Evolutionary conservation across 2,113 vertebrate species (phyloP).

Genomic region (Tiliqua scincoides): DNA sequence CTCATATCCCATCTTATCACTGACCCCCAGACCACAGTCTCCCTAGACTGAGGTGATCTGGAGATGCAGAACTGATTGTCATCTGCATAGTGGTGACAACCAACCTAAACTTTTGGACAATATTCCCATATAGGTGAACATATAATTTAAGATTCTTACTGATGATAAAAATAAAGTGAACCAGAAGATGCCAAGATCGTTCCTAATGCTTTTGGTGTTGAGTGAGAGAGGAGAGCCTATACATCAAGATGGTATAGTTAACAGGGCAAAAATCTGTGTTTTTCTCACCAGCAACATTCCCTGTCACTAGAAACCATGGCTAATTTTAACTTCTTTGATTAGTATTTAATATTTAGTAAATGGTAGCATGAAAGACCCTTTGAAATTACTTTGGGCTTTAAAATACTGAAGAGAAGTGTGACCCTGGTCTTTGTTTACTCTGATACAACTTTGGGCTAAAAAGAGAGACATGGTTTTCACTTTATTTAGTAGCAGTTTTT

Average conservation of each 20-base stretch:
- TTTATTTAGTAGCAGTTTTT: too few relatives aligned
- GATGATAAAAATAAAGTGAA: neutral
- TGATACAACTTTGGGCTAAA: neutral
- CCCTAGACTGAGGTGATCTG: too few relatives aligned
- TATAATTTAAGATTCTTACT: neutral
- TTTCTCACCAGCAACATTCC: neutral
- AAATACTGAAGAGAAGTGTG: neutral
- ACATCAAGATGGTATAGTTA: neutral
- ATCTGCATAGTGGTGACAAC: too few relatives aligned
- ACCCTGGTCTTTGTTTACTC: neutral
- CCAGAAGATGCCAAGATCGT: neutral
- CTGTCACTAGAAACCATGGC: neutral
- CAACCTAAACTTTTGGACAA: too few relatives aligned
- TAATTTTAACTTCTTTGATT: neutral
- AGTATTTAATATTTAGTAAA: neutral
- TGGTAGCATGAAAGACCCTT: neutral
- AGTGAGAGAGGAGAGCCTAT: neutral
- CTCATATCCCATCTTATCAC: too few relatives aligned
- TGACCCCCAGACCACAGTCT: too few relatives aligned
- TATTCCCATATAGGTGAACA: neutral
- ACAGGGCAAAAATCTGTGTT: constrained; percentile 9
- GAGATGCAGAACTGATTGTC: too few relatives aligned
- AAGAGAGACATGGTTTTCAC: neutral
- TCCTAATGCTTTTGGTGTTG: neutral
- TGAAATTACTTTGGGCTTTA: constrained; percentile 12